Conservation (phyloP, 2,113 vertebrate genomes). For the Alexandromys fortis region DNA sequence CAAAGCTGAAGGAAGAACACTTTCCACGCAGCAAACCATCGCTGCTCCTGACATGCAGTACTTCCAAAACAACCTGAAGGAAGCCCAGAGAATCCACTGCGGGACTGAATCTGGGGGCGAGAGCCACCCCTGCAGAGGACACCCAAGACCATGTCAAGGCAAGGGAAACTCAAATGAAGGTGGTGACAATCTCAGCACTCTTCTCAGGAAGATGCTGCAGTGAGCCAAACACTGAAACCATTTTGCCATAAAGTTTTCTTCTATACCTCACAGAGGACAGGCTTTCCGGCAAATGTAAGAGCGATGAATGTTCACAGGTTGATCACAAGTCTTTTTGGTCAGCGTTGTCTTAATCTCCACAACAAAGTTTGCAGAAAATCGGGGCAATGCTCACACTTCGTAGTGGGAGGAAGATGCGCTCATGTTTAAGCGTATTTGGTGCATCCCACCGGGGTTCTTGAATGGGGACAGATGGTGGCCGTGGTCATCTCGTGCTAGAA, state of each 20-base stretch:
- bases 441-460: conserved; percentile 79
- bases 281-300: neutral
- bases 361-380: conserved; percentile 56
- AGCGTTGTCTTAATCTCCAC: neutral
- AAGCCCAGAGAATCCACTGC: neutral
- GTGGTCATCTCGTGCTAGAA: conserved; percentile 85
- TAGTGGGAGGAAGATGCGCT: conserved; percentile 57
- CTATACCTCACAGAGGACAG: neutral
- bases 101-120: neutral
- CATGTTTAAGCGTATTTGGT: conserved; percentile 63
- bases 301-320: neutral
- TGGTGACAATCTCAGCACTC: neutral
- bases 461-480: conserved; percentile 90
- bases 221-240: neutral
- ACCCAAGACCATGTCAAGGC: neutral
- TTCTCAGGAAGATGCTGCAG: neutral
- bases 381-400: conserved; percentile 41
- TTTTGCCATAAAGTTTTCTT: neutral
- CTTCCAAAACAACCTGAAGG: neutral
- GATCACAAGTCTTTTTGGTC: neutral
- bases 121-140: neutral
- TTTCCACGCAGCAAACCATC: conserved; percentile 41
- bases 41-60: neutral
- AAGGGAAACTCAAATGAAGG: neutral
- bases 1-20: neutral